Evolutionary conservation across 2,797 vertebrate genomes (phyloP).

Genomic region (Siniperca scherzeri): DNA sequence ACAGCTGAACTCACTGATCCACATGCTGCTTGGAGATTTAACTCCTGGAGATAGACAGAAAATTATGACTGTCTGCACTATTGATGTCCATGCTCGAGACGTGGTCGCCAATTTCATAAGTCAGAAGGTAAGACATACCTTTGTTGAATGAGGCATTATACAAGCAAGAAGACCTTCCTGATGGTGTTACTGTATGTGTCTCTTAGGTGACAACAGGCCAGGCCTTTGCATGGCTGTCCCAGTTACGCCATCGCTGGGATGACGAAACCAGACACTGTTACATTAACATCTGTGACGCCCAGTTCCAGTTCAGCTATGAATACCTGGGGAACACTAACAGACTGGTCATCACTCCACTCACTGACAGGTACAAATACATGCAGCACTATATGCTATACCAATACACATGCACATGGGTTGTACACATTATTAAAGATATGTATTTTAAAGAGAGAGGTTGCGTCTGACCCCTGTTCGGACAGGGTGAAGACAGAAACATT

Average conservation of each 20-base stretch:
- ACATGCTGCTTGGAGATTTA: constrained; percentile 93
- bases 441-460: not conserved
- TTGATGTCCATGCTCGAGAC: constrained; percentile 91
- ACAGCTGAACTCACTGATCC: constrained; percentile 94
- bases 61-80: constrained; percentile 92
- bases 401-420: not conserved
- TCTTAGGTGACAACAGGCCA: constrained; percentile 85
- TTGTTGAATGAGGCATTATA: not conserved
- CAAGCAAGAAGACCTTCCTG: not conserved
- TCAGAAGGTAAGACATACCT: constrained; percentile 87
- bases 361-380: constrained; percentile 84
- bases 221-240: constrained; percentile 89
- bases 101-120: constrained; percentile 90
- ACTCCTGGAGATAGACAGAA: constrained; percentile 90
- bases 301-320: constrained; percentile 90
- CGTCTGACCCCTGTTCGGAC: not conserved
- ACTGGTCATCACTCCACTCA: constrained; percentile 89
- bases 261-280: constrained; percentile 85
- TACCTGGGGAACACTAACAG: constrained; percentile 89
- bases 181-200: constrained; percentile 12
- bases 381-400: not conserved
- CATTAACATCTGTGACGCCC: constrained; percentile 89
- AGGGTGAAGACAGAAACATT: not conserved
- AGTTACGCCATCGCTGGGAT: constrained; percentile 89
- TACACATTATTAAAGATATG: constrained; percentile 2